Evolutionary conservation across 2,888 invertebrate genomes (phyloP).

Genomic region (Napeogenes inachia): DNA sequence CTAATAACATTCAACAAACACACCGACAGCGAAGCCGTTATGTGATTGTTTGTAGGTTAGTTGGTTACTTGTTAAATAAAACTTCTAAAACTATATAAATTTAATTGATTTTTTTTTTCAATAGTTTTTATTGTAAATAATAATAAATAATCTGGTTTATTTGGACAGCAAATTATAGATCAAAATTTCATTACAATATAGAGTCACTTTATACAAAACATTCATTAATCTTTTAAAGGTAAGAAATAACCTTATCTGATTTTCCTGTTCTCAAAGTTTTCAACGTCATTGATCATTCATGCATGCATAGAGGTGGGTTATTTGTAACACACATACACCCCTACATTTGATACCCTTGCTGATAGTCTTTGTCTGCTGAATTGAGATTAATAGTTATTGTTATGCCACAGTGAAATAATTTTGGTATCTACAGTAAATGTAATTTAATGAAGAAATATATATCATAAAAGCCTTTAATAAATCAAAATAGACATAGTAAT

Average conservation of each 20-base stretch:
- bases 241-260: conserved; percentile 12
- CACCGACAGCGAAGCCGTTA: conserved; percentile 12
- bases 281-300: conserved; percentile 14
- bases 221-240: conserved; percentile 16
- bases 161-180: conserved; percentile 6
- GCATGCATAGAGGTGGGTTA: conserved; percentile 10
- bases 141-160: too few species aligned
- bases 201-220: conserved; percentile 13
- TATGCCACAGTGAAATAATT: neutral
- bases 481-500: too few species aligned
- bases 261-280: conserved; percentile 9
- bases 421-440: neutral
- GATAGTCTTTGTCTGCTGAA: conserved; percentile 17
- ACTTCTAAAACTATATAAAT: too few species aligned
- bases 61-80: neutral
- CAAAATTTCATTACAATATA: conserved; percentile 13
- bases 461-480: too few species aligned
- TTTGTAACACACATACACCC: conserved; percentile 16
- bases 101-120: too few species aligned
- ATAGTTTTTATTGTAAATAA: too few species aligned
- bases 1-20: conserved; percentile 23
- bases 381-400: conserved; percentile 21
- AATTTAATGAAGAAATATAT: too few species aligned
- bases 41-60: neutral
- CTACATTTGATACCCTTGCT: conserved; percentile 12